Evolutionary conservation across 2,113 vertebrate genomes (phyloP), one percentile per base, ranked within the genome.

Genomic region (Uria lomvia): DNA sequence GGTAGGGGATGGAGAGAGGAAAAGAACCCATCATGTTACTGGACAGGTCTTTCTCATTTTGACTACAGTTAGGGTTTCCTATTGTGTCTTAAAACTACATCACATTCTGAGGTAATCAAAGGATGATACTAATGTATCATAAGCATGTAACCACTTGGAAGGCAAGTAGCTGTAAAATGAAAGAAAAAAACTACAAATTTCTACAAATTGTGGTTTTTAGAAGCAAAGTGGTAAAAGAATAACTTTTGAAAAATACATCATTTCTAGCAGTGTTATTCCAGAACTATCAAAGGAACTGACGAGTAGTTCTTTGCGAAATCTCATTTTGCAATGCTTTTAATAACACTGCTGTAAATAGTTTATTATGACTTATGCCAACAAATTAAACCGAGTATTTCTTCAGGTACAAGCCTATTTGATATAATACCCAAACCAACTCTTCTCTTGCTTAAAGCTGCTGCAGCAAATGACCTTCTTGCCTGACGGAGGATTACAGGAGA

Each of bases 201-300:
- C 38, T 70, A 21, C 8, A 38, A 16, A 15, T 12, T 77, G 5
- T 55, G 36, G 0, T 38, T 85, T 78, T 78, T 49, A 45, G 70
- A 85, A 74, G 68, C 24, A 38, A 82, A 65, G 15, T 7, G 23
- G 18, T 60, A 8, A 13, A 53, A 50, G 68, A 84, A 38, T 8
- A 80, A 21, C 36, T 2, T 10, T 9, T 62, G 76, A 67, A 71
- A 73, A 22, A 47, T 0, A 30, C 0, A 1, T 20, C 0, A 29
- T 66, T 81, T 63, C 43, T 52, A 82, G 42, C 52, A 65, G 23
- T 8, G 22, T 59, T 91, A 66, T 4, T 79, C 30, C 52, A 59
- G 24, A 0, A 0, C 50, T 73, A 84, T 71, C 34, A 65, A 76
- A 94, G 45, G 5, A 87, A 52, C 11, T 14, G 43, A 63, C 36